A percentile compares a stretch with the other conserved stretches of the same genome.
phyloP scores from a whole-genome alignment of 2,113 vertebrate genomes.

The Alligator sinensis region DNA sequence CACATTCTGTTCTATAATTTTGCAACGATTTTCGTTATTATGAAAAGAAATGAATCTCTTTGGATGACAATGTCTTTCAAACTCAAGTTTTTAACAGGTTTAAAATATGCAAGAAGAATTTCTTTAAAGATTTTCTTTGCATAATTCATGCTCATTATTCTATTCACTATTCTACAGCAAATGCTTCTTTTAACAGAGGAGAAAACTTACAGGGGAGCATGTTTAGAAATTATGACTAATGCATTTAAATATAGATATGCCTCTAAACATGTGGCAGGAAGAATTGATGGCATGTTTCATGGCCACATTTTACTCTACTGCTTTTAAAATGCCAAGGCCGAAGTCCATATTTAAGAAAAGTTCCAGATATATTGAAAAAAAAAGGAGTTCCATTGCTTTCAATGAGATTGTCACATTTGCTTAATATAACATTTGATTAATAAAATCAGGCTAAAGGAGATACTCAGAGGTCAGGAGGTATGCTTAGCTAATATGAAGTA shows the following conservation, averaged over 20 bases:
- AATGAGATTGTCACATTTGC: too few species aligned
- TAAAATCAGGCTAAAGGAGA: too few species aligned
- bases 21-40: slow-evolving; percentile 44
- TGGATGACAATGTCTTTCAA: slow-evolving; percentile 65
- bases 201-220: slow-evolving; percentile 12
- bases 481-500: too few species aligned
- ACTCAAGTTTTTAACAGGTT: slow-evolving; percentile 46
- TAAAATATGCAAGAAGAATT: slow-evolving; percentile 64
- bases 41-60: slow-evolving; percentile 54
- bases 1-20: slow-evolving; percentile 25
- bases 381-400: neutral
- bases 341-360: neutral
- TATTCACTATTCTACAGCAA: slow-evolving; percentile 56
- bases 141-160: slow-evolving; percentile 67
- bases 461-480: too few species aligned
- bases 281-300: slow-evolving; percentile 21
- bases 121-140: slow-evolving; percentile 57
- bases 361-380: neutral
- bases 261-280: slow-evolving; percentile 31
- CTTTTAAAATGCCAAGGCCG: neutral
- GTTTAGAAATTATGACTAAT: slow-evolving; percentile 65
- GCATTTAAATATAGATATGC: slow-evolving; percentile 69
- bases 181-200: slow-evolving; percentile 54
- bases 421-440: neutral
- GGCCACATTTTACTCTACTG: neutral